Evolutionary conservation across 1,140 invertebrate species (phyloP), one percentile per base, ranked within the genome.

Genomic region (Caenorhabditis inopinata): DNA sequence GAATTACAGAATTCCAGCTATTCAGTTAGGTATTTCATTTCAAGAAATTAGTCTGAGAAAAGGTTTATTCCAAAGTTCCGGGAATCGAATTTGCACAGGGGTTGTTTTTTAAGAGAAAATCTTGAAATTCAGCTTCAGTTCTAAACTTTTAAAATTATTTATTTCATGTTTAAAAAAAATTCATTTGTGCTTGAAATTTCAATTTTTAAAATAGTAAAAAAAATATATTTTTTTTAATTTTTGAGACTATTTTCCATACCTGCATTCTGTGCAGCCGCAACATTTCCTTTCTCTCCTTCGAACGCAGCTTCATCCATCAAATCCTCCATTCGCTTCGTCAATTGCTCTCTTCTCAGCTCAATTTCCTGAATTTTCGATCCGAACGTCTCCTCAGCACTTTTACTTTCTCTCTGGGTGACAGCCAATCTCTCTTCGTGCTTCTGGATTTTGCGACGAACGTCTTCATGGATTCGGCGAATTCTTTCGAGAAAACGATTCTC

Each of bases 371-470:
- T 78, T 21, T 53, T 78, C 27, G 2, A 7, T 7, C 38, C 51
- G n/a, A 42, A 78, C 29, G 47, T 47, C 49, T 58, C 47, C 21
- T 78, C 38, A 11, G 76, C 38, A 29, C 35, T 78, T 32, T 62
- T 78, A 4, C 18, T 16, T 16, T 78, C 51, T 0, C 75, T 58
- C 38, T 82, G 81, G 12, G 81, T 82, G 14, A 53, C 42, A 12
- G 27, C 25, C 14, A 82, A 42, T 11, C 81, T 21, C 5, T 82
- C 62, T 42, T 82, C 78, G 51, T 82, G 68, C 51, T 75, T 74
- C 21, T 82, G 48, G 35, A 82, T 82, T 25, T 82, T 82, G 3
- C 74, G 48, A 16, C 51, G 77, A 12, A 82, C 78, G 21, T 82
- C 81, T 27, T 49, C 48, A 14, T 78, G 46, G 27, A 80, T 38